phyloP scores from a whole-genome alignment of 2,888 invertebrate species.

The Caenorhabditis macrosperma region DNA sequence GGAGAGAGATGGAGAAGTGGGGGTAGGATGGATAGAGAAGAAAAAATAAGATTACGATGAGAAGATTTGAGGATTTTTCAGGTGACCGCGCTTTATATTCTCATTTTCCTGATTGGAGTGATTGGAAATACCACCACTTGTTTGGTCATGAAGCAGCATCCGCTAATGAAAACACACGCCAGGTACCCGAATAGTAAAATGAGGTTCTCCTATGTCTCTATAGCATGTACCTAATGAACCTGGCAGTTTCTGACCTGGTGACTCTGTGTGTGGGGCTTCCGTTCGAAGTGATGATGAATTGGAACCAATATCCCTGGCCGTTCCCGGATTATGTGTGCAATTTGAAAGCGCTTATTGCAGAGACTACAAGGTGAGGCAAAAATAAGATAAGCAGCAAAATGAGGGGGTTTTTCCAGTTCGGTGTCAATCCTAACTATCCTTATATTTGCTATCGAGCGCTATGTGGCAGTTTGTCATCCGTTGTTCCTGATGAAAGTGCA shows the following conservation, averaged over 20 bases:
- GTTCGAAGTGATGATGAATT: constrained; percentile 70
- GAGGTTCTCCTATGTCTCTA: constrained; percentile 10
- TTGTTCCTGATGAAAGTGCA: constrained; percentile 63
- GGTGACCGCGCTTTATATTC: constrained; percentile 64
- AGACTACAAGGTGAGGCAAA: constrained; percentile 68
- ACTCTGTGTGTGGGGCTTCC: constrained; percentile 70
- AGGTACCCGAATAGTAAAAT: constrained; percentile 54
- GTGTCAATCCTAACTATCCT: constrained; percentile 72
- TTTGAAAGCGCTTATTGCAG: constrained; percentile 68
- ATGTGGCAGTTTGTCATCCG: constrained; percentile 72
- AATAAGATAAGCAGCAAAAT: too few relatives aligned
- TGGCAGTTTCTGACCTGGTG: constrained; percentile 71
- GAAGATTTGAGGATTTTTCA: constrained; percentile 28
- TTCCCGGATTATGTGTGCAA: constrained; percentile 73
- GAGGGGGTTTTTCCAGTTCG: constrained; percentile 62
- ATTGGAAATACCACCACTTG: constrained; percentile 69
- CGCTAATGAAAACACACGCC: constrained; percentile 68
- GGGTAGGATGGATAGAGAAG: neutral
- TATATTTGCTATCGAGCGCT: constrained; percentile 71
- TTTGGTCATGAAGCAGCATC: constrained; percentile 70
- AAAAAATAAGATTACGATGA: neutral
- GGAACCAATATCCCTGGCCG: constrained; percentile 73
- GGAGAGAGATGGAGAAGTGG: neutral
- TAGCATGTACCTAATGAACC: constrained; percentile 68
- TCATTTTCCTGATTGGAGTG: constrained; percentile 67